phyloP scores from a whole-genome alignment of 2,797 vertebrate genomes.

The Crocidura indochinensis region DNA sequence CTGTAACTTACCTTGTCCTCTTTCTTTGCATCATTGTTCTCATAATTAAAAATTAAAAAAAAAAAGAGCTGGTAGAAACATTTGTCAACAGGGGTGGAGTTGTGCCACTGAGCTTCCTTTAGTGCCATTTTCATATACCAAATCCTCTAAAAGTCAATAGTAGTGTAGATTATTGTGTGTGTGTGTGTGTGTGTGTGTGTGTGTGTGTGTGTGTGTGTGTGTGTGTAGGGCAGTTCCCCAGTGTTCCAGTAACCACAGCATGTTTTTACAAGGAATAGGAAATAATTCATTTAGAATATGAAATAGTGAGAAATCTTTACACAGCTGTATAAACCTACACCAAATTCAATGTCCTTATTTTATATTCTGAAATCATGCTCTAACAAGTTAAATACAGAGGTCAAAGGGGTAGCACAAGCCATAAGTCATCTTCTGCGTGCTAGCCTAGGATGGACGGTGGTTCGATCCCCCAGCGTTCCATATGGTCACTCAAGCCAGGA shows the following conservation, averaged over 20 bases:
- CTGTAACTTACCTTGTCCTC: no score
- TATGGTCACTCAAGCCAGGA: no score
- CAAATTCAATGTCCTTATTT: not conserved
- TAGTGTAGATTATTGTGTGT: not conserved
- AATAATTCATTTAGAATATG: not conserved
- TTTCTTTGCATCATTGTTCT: no score
- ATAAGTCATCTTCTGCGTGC: no score
- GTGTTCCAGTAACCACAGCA: not conserved
- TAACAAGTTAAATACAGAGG: not conserved
- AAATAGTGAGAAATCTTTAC: not conserved
- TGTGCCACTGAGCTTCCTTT: not conserved
- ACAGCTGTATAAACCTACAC: not conserved
- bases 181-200: no score
- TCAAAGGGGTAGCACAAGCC: no score
- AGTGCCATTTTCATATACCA: not conserved
- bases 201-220: no score
- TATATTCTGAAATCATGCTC: slow-evolving; percentile 4
- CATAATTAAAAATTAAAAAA: no score
- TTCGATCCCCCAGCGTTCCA: no score
- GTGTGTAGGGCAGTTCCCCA: not conserved
- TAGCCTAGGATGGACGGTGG: no score
- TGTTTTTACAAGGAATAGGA: not conserved
- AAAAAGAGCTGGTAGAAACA: not conserved
- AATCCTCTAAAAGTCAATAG: not conserved
- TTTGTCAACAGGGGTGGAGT: not conserved